These are phyloP conservation scores for Urechis unicinctus DNA, from an alignment of 2,888 invertebrate species.

Conservation along the genomic window DNA sequence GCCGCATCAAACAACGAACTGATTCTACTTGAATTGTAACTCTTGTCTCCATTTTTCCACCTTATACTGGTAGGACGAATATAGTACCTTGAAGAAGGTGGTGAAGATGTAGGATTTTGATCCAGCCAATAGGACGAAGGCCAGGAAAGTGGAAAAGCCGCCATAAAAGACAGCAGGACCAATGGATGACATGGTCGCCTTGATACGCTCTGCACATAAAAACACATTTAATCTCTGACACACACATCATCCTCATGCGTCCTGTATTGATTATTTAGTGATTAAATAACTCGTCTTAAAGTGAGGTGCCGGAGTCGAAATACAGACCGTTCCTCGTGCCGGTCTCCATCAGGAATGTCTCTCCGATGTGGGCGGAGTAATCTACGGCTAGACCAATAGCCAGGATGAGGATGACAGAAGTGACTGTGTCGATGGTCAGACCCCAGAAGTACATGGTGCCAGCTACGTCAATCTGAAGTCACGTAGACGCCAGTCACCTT, in stretches of 20 bases:
- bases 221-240: too few relatives aligned
- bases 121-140: constrained; percentile 64
- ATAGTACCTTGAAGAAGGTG: constrained; percentile 62
- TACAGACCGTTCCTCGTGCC: constrained; percentile 51
- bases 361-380: constrained; percentile 65
- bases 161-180: constrained; percentile 73
- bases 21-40: too few relatives aligned
- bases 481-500: neutral
- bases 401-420: constrained; percentile 72
- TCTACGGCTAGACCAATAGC: constrained; percentile 78
- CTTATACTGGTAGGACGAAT: too few relatives aligned
- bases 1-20: too few relatives aligned
- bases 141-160: constrained; percentile 70
- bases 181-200: constrained; percentile 65
- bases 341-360: constrained; percentile 66
- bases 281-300: too few relatives aligned
- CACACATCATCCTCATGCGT: too few relatives aligned
- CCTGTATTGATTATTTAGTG: too few relatives aligned
- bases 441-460: constrained; percentile 64
- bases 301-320: neutral
- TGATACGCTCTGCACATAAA: constrained; percentile 34
- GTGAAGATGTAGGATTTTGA: constrained; percentile 72
- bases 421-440: constrained; percentile 73
- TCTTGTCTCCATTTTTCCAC: too few relatives aligned
- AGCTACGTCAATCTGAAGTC: constrained; percentile 49